Conservation (phyloP, 2,113 vertebrate genomes). For the Hypocryptadius cinnamomeus region DNA sequence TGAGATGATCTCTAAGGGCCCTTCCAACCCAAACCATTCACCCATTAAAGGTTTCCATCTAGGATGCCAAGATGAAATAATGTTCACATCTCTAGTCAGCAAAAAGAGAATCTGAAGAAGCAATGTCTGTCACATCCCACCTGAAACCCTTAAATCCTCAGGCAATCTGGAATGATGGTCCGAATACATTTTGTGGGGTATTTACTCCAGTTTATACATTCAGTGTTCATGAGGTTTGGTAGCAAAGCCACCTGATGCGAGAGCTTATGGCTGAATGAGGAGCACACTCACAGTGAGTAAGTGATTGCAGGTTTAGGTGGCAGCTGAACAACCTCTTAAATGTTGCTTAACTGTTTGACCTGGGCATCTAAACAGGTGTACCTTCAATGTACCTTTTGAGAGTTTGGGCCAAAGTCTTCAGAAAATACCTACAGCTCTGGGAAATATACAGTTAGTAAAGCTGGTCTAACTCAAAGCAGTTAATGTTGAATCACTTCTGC, state of each 20-base stretch:
- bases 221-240: neutral
- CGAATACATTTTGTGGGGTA: neutral
- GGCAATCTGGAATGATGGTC: neutral
- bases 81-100: neutral
- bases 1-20: neutral
- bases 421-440: neutral
- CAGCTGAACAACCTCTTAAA: neutral
- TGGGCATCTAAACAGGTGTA: neutral
- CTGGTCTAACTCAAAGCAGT: neutral
- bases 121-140: neutral
- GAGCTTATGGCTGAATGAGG: neutral
- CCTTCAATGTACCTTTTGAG: neutral
- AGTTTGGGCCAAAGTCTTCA: neutral
- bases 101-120: neutral
- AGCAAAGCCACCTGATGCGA: neutral
- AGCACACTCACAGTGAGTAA: neutral
- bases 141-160: neutral
- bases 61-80: neutral
- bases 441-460: neutral
- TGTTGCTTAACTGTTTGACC: neutral
- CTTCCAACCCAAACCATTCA: neutral
- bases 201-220: neutral
- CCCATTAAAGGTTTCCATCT: neutral
- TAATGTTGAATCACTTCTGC: neutral
- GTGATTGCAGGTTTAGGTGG: neutral